These are phyloP conservation scores for Orchestia grillus DNA, from an alignment of 1,140 invertebrate species.

Conservation along the genomic window DNA sequence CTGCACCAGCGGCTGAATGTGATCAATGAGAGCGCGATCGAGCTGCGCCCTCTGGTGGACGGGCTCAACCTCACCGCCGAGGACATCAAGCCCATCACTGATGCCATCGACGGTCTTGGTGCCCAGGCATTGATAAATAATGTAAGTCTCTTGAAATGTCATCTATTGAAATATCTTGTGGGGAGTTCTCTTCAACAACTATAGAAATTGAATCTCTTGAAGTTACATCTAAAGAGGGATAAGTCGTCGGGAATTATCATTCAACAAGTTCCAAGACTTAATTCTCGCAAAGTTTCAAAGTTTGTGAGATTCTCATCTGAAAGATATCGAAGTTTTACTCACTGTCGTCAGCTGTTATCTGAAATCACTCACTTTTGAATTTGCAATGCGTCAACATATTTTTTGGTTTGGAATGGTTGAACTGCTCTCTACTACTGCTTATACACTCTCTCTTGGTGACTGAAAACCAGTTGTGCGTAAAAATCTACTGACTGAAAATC, in stretches of 20 bases:
- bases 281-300: background rate
- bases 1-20: slow-evolving; percentile 82
- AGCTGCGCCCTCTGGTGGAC: slow-evolving; percentile 78
- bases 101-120: slow-evolving; percentile 75
- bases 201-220: no score
- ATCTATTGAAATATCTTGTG: background rate
- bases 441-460: background rate
- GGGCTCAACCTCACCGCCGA: slow-evolving; percentile 78
- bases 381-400: background rate
- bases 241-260: no score
- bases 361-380: background rate
- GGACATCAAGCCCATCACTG: slow-evolving; percentile 76
- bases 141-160: background rate
- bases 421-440: background rate
- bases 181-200: no score
- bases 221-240: no score
- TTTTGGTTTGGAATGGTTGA: background rate
- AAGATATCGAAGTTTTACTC: no score
- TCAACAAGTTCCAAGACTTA: background rate
- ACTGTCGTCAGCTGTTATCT: background rate
- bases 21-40: slow-evolving; percentile 79
- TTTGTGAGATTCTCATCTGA: no score
- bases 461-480: background rate
- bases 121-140: slow-evolving; percentile 68
- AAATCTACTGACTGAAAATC: background rate